These are phyloP conservation scores for Gibbula magus DNA, from an alignment of 2,888 invertebrate genomes.

Conservation along the genomic window DNA sequence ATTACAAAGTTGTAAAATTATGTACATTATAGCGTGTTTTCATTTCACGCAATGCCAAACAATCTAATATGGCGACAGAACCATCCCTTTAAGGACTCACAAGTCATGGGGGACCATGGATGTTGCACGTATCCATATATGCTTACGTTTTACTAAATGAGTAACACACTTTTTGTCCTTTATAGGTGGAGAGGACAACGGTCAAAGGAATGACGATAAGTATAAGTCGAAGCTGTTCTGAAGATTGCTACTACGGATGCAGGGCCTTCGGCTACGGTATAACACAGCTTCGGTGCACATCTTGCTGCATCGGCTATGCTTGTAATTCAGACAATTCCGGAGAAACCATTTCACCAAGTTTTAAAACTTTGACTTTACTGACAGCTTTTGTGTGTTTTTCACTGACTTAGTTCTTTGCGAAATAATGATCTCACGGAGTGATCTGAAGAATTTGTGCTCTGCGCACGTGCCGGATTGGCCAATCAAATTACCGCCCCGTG, in stretches of 20 bases:
- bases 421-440: no score
- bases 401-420: not conserved
- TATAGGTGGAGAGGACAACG: constrained; percentile 54
- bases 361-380: not conserved
- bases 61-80: no score
- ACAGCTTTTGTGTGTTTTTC: not conserved
- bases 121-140: no score
- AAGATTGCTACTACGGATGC: constrained; percentile 59
- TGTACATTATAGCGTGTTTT: no score
- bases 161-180: not conserved
- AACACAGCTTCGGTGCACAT: constrained; percentile 53
- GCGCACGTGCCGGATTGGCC: no score
- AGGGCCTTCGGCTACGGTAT: constrained; percentile 52
- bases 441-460: no score
- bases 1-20: no score
- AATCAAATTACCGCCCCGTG: no score
- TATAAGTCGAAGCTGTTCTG: constrained; percentile 53
- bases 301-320: constrained; percentile 52
- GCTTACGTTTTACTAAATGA: not conserved
- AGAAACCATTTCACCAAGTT: not conserved
- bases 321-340: constrained; percentile 52
- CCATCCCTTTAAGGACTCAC: no score
- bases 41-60: no score
- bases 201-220: constrained; percentile 52
- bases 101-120: no score